phyloP scores from a whole-genome alignment of 2,797 vertebrate genomes.

The Poeciliopsis gracilis region DNA sequence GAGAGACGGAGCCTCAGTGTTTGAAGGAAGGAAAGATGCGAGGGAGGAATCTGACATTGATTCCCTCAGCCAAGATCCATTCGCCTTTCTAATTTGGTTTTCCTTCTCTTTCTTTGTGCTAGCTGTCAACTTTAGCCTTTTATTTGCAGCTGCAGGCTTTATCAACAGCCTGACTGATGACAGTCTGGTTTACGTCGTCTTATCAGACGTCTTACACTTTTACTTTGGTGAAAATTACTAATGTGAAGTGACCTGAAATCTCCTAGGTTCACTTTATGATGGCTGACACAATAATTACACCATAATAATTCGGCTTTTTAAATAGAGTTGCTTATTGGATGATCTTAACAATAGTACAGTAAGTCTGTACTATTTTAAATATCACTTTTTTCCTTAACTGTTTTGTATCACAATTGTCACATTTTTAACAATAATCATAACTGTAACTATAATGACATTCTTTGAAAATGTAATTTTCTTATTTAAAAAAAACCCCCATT shows the following conservation, averaged over 20 bases:
- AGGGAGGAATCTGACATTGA: constrained; percentile 17
- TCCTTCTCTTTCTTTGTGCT: neutral
- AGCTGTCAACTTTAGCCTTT: neutral
- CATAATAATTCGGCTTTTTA: neutral
- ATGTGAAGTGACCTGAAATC: neutral
- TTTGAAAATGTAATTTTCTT: no score
- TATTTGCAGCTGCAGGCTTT: neutral
- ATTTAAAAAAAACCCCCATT: no score
- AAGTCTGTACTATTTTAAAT: neutral
- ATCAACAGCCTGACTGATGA: neutral
- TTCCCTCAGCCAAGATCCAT: constrained; percentile 44
- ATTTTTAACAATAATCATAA: neutral
- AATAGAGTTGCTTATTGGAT: neutral
- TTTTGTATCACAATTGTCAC: neutral
- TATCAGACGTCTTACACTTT: neutral
- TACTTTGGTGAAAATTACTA: neutral
- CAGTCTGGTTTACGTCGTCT: neutral
- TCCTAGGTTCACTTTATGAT: neutral
- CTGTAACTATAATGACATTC: neutral
- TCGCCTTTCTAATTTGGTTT: neutral
- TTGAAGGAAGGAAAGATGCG: constrained; percentile 5
- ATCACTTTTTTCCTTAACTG: neutral
- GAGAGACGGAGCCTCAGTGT: constrained; percentile 15
- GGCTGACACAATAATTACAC: neutral
- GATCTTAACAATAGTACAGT: neutral